Conservation (phyloP, 1,140 invertebrate genomes). For the Vanessa tameamea region DNA sequence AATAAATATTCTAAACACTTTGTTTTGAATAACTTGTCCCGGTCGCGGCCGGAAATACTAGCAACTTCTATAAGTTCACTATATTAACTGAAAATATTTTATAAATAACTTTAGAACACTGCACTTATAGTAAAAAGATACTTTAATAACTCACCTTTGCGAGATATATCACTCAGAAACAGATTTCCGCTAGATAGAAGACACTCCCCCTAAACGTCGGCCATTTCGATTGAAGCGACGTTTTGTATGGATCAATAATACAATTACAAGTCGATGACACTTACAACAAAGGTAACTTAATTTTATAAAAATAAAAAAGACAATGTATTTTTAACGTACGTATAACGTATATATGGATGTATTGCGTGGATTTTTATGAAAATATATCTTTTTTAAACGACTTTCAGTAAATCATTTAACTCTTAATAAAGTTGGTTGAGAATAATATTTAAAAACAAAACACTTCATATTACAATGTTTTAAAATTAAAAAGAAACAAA, state of each 20-base stretch:
- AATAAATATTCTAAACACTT: conserved; percentile 57
- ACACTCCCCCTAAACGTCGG: conserved; percentile 79
- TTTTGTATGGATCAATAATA: conserved; percentile 72
- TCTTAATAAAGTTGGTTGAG: too few relatives aligned
- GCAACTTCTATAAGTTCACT: conserved; percentile 23
- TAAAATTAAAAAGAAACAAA: too few relatives aligned
- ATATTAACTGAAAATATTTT: conserved; percentile 11
- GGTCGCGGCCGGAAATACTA: conserved; percentile 65
- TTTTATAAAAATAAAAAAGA: conserved; percentile 4
- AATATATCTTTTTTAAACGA: too few relatives aligned
- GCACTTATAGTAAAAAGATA: conserved; percentile 22
- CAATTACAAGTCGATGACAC: conserved; percentile 49
- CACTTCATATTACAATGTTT: too few relatives aligned
- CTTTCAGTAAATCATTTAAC: too few relatives aligned
- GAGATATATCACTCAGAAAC: conserved; percentile 63
- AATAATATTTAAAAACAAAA: too few relatives aligned
- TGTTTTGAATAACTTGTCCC: conserved; percentile 76
- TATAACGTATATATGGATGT: too few relatives aligned
- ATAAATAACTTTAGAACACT: conserved; percentile 20
- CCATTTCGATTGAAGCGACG: conserved; percentile 76
- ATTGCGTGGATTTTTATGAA: too few relatives aligned
- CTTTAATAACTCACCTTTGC: conserved; percentile 59
- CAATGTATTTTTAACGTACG: background rate
- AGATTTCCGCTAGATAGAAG: conserved; percentile 54
- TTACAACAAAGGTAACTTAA: conserved; percentile 24